These are phyloP conservation scores for Salmo trutta DNA, from an alignment of 2,797 vertebrate species.

Conservation along the genomic window DNA sequence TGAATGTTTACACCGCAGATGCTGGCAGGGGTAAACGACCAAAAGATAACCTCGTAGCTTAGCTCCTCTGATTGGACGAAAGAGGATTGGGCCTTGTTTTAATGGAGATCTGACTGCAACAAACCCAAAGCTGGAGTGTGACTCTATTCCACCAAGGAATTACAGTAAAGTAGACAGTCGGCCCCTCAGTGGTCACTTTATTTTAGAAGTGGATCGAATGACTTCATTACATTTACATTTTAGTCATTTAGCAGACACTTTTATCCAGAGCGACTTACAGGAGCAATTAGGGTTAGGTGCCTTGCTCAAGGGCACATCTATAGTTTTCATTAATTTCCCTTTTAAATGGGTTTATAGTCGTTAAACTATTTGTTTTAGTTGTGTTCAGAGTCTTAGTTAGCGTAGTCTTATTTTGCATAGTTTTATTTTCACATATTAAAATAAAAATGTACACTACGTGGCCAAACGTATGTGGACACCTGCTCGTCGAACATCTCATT, in stretches of 20 bases:
- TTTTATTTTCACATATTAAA: too few relatives aligned
- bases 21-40: neutral
- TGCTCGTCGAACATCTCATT: too few relatives aligned
- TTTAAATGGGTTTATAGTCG: too few relatives aligned
- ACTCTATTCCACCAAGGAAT: conserved; percentile 2
- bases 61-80: conserved; percentile 1
- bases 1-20: conserved; percentile 31
- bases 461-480: too few relatives aligned
- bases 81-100: conserved; percentile 3
- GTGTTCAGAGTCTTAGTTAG: too few relatives aligned
- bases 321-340: too few relatives aligned
- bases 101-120: neutral
- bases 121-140: neutral
- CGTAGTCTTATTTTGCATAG: too few relatives aligned
- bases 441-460: too few relatives aligned
- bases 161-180: neutral
- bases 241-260: neutral
- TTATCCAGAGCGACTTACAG: too few relatives aligned
- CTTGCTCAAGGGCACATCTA: too few relatives aligned
- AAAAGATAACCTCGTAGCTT: neutral
- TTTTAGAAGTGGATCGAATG: neutral
- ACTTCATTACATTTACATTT: neutral
- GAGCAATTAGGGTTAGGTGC: too few relatives aligned
- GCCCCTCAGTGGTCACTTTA: neutral
- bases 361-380: too few relatives aligned